Base-by-base conservation (phyloP, 2,113 vertebrate species). In the Colaptes auratus region DNA sequence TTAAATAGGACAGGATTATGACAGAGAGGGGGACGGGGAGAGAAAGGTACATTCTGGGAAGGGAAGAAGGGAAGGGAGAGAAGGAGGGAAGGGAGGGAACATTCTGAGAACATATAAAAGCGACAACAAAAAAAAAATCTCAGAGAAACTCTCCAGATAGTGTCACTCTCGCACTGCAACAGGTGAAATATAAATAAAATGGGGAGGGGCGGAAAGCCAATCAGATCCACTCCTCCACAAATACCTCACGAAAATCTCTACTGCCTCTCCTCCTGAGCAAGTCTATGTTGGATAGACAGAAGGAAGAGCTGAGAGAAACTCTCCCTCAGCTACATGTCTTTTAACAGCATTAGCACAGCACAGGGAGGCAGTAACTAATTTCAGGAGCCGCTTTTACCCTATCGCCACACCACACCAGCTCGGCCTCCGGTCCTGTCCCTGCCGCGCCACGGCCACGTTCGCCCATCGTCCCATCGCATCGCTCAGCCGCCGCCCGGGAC, bases 311-410 rank as follows among this genome's bases (percentile, higher is more conserved):
- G 20, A 9, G 16, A 1, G 3, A n/a, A 58, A 19, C 9, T 12
- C 23, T 33, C 9, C 8, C 46, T 42, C 4, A 0, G 28, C 6
- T 4, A 8, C 0, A 4, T 2, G 14, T 1, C 24, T 25, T 31
- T 85, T 66, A 28, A 4, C 48, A 20, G 58, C 48, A 3, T 5
- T 2, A 2, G 14, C 70, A 15, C 56, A 4, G 6, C 15, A 0
- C 3, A 11, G 5, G 11, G 35, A 20, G 58, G 14, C 23, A 3
- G n/a, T 6, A 18, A 28, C 48, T n/a, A 7, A 14, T 4, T 11
- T 17, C 78, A 7, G 50, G 9, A 13, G 1, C 52, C 4, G 59
- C 27, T 59, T 27, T 23, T 12, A 19, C 27, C 30, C 30, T 58
- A 10, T 0, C 11, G 35, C 64, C 70, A 5, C 33, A 2, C 14